phyloP scores from a whole-genome alignment of 2,113 vertebrate genomes.

The Seriola rivoliana region DNA sequence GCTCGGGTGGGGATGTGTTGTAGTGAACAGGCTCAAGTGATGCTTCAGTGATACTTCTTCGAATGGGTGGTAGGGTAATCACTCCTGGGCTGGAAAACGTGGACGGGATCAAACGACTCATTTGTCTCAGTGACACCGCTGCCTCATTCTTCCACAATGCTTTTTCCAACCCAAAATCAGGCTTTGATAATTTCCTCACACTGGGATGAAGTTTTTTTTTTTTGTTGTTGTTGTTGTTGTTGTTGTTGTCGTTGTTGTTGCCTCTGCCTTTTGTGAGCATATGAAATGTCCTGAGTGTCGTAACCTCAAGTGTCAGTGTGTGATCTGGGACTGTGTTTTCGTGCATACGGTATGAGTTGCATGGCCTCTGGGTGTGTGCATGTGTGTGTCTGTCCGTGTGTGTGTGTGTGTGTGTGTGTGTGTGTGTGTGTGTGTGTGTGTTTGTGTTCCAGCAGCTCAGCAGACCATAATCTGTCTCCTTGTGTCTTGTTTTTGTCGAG shows the following conservation, averaged over 20 bases:
- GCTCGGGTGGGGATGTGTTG: slow-evolving; percentile 20
- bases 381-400: slow-evolving; percentile 42
- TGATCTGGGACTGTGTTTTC: slow-evolving; percentile 40
- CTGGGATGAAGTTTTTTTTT: slow-evolving; percentile 52
- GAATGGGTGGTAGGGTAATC: slow-evolving; percentile 27
- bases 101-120: slow-evolving; percentile 44
- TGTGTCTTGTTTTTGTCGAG: slow-evolving; percentile 16
- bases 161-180: slow-evolving; percentile 2
- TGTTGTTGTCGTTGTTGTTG: not conserved
- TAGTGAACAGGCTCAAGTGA: slow-evolving; percentile 39
- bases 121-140: slow-evolving; percentile 61
- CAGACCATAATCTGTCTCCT: slow-evolving; percentile 54
- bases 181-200: slow-evolving; percentile 47
- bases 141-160: slow-evolving; percentile 57
- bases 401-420: slow-evolving; percentile 32
- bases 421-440: slow-evolving; percentile 26
- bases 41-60: slow-evolving; percentile 39
- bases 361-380: slow-evolving; percentile 72
- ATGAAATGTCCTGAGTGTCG: slow-evolving; percentile 52
- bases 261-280: slow-evolving; percentile 67
- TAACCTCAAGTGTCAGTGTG: slow-evolving; percentile 56
- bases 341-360: slow-evolving; percentile 71
- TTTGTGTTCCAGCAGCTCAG: slow-evolving; percentile 60
- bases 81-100: slow-evolving; percentile 36
- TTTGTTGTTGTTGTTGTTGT: slow-evolving; percentile 14